These are phyloP conservation scores for Eonycteris spelaea DNA, from an alignment of 2,113 vertebrate species.

Conservation along the genomic window DNA sequence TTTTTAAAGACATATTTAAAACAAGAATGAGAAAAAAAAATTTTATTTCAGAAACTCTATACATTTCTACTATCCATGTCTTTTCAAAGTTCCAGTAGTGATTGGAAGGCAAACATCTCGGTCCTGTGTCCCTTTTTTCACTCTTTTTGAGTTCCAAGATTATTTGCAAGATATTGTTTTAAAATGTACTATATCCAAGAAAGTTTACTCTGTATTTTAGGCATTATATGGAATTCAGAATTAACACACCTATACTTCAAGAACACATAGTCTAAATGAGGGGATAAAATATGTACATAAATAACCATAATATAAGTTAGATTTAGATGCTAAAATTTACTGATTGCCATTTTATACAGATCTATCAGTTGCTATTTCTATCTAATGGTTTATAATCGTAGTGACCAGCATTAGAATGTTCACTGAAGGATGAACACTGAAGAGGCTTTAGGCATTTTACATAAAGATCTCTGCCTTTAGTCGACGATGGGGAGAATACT, in stretches of 20 bases:
- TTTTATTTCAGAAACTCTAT: constrained; percentile 10
- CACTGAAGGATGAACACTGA: neutral
- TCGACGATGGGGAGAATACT: neutral
- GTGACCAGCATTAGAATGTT: neutral
- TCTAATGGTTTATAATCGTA: neutral
- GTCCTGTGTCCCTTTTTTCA: neutral
- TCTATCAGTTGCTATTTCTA: neutral
- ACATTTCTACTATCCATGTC: neutral
- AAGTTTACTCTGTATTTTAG: neutral
- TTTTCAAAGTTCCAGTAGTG: constrained; percentile 1
- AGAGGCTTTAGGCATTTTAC: neutral
- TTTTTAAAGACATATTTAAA: constrained; percentile 35
- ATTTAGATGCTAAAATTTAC: neutral
- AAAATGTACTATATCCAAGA: neutral
- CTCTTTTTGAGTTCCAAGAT: neutral
- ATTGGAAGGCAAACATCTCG: constrained; percentile 28
- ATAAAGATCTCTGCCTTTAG: neutral
- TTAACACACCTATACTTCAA: neutral
- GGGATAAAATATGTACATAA: neutral
- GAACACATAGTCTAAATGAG: neutral
- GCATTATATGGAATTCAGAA: neutral
- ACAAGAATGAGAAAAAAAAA: neutral
- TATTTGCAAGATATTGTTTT: constrained; percentile 29
- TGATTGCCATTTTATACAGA: neutral
- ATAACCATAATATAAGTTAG: neutral